A percentile compares a stretch with the other conserved stretches of the same genome.
phyloP scores from a whole-genome alignment of 2,797 vertebrate species.

The Poeciliopsis presidionis region DNA sequence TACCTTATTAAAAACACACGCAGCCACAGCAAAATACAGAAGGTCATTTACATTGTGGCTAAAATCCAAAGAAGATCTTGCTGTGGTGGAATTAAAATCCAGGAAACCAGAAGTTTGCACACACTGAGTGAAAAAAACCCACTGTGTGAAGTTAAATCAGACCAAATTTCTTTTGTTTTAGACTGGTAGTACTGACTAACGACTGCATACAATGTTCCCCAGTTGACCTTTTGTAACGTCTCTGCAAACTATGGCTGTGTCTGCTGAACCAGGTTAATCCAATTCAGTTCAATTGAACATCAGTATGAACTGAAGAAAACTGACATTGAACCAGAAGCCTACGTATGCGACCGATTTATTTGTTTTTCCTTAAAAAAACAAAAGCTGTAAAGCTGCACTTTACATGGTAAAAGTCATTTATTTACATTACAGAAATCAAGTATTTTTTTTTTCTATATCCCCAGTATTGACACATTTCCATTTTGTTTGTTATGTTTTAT shows the following conservation, averaged over 20 bases:
- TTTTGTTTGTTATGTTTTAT: neutral
- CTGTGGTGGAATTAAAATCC: neutral
- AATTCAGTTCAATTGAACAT: neutral
- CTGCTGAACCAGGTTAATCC: neutral
- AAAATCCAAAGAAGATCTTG: neutral
- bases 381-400: too few species aligned
- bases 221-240: neutral
- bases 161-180: neutral
- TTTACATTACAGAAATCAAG: neutral
- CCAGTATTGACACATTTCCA: neutral
- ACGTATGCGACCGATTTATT: neutral
- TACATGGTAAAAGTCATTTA: neutral
- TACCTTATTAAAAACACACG: neutral
- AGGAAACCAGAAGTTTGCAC: neutral
- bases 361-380: too few species aligned
- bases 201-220: neutral
- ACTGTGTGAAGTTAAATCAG: neutral
- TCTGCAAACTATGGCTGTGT: neutral
- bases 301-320: neutral
- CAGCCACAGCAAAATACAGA: neutral
- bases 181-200: neutral
- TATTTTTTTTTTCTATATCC: neutral
- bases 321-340: neutral
- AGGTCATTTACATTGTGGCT: neutral
- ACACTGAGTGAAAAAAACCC: neutral